Conservation (phyloP, 2,797 vertebrate genomes). For the Galago senegalensis region DNA sequence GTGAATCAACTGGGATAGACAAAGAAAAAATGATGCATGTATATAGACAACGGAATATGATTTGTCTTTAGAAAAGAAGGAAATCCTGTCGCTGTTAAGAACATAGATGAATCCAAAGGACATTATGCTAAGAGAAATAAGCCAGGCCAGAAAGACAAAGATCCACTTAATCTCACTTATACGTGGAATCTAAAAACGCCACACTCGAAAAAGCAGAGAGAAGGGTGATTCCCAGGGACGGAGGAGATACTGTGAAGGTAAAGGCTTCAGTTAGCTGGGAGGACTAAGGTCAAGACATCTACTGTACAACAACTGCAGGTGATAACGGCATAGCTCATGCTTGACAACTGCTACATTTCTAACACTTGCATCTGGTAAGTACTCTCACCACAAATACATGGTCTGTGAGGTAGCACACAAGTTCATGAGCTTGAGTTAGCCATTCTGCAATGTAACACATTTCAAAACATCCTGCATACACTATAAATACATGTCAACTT, state of each 20-base stretch:
- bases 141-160: neutral
- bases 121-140: neutral
- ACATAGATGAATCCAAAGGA: neutral
- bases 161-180: neutral
- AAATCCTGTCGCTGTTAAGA: neutral
- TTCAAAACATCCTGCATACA: neutral
- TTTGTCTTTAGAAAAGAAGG: neutral
- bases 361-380: neutral
- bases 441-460: neutral
- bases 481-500: neutral
- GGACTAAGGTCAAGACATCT: neutral
- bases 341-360: neutral
- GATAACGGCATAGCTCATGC: neutral
- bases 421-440: neutral
- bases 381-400: neutral
- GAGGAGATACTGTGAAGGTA: neutral
- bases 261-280: neutral
- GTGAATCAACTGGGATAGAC: neutral
- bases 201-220: neutral
- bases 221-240: neutral
- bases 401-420: neutral
- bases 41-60: neutral
- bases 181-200: neutral
- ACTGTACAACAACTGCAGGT: neutral
- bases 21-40: neutral